Base-by-base conservation (phyloP, 2,888 invertebrate species). In the Ennomos erosarius region DNA sequence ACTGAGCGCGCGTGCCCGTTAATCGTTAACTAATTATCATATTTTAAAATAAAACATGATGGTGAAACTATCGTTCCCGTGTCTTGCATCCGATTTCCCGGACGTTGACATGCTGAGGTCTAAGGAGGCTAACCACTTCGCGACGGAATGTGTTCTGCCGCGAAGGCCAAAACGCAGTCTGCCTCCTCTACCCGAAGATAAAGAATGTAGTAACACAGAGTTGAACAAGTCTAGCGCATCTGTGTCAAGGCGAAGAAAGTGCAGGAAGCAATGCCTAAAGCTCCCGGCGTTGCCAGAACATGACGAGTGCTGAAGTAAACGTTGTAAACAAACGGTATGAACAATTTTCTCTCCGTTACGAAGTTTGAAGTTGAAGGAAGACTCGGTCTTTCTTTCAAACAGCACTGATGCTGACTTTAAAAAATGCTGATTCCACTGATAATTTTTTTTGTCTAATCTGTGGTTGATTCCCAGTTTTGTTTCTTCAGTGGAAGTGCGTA, bases 151-250 rank as follows among this genome's bases (percentile, higher is more conserved):
- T 65, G 85, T 89, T 11, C 68, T 87, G 13, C 89, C 90, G 9
- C 74, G 84, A 9, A 78, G 89, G 1, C 82, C 87, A 1, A 88
- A 88, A 63, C 77, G 88, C 38, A 79, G 75, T 39, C 70, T 91
- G 4, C 84, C 91, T 8, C 84, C 91, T 1, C 66, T 91, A 13
- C 90, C 88, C 0, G 91, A 91, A 64, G 90, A 90, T 65, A 87
- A 86, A 62, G 91, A 90, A 64, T 88, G 88, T 78, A 85, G 82
- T 55, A 87, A 78, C 55, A 75, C 69, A 0, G 90, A 89, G 47
- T 65, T 87, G 54, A 85, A 81, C 57, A 89, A 82, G 61, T 78
- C 80, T 59, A 83, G 73, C 58, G 79, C 82, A 59, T 67, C 78
- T 55, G 77, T 81, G 35, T 78, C 79, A 26, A 77, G 79, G 54